Evolutionary conservation across 2,888 invertebrate species (phyloP), one percentile per base, ranked within the genome.

Genomic region (Caenorhabditis sulstoni): DNA sequence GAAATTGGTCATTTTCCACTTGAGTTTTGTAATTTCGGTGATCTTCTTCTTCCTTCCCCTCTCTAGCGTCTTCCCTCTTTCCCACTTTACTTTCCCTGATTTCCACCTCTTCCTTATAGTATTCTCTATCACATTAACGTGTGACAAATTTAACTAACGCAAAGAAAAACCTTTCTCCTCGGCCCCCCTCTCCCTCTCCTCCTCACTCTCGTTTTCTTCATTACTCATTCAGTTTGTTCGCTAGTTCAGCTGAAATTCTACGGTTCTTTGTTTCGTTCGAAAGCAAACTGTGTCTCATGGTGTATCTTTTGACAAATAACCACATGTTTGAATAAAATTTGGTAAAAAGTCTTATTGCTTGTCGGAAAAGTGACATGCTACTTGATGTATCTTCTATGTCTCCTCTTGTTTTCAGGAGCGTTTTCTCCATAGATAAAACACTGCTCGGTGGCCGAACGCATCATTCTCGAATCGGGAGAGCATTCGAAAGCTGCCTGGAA

Each of bases 11-110:
- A 29, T 29, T 18, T 4, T 41, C 35, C n/a, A 45, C 58, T 12
- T 73, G 58, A 64, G 64, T 44, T 58, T 58, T 73, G 64, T 73
- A 52, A 73, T 58, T 58, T 59, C 73, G 73, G 73, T 73, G 73
- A 62, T 45, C 20, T 23, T 55, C 18, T 2, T 67, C 22, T 18
- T 49, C 22, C 35, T n/a, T 12, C 23, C n/a, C 50, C 47, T 29
- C 12, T 58, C 12, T 29, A 29, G 29, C 3, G 29, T 59, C 3
- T 23, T 16, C 52, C 18, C 9, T 23, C 20, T 58, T 14, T 23
- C 22, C 58, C 41, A 70, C n/a, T 1, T 52, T 39, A 14, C 41
- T 20, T 11, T 20, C 18, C 23, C 14, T 50, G n/a, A 37, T n/a
- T 23, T n/a, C 58, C 23, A 23, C 39, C 29, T 41, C 44, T 16